Evolutionary conservation across 1,140 invertebrate species (phyloP).

Genomic region (Marisa cornuarietis): DNA sequence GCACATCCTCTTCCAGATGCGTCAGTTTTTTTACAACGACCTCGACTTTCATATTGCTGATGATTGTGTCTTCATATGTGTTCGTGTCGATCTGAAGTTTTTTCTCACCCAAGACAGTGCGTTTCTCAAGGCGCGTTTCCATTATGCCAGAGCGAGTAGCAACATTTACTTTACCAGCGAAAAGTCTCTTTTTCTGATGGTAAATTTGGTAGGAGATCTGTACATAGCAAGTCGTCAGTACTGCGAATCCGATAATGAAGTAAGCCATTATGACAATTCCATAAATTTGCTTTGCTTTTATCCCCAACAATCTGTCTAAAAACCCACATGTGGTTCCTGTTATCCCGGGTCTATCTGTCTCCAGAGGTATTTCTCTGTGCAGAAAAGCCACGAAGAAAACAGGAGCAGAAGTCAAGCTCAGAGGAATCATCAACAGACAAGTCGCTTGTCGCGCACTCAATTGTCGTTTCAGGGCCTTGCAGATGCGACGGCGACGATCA

Average conservation of each 20-base stretch:
- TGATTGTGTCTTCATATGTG: too few relatives aligned
- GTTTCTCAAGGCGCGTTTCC: too few relatives aligned
- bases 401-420: background rate
- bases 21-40: too few relatives aligned
- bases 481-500: conserved; percentile 33
- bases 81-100: too few relatives aligned
- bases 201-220: too few relatives aligned
- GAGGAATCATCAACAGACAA: background rate
- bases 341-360: background rate
- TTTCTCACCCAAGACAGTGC: too few relatives aligned
- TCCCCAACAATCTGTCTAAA: conserved; percentile 5
- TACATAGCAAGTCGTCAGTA: too few relatives aligned
- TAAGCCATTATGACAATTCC: conserved; percentile 5
- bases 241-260: background rate
- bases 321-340: conserved; percentile 22
- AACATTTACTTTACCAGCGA: too few relatives aligned
- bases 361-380: conserved; percentile 16
- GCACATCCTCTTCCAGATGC: too few relatives aligned
- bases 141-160: too few relatives aligned
- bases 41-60: too few relatives aligned
- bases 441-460: background rate
- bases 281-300: conserved; percentile 8
- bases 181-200: too few relatives aligned
- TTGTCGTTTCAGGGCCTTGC: conserved; percentile 19
- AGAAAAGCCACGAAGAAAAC: conserved; percentile 13